phyloP scores from a whole-genome alignment of 2,888 invertebrate species.

The Drosophila phalerata region DNA sequence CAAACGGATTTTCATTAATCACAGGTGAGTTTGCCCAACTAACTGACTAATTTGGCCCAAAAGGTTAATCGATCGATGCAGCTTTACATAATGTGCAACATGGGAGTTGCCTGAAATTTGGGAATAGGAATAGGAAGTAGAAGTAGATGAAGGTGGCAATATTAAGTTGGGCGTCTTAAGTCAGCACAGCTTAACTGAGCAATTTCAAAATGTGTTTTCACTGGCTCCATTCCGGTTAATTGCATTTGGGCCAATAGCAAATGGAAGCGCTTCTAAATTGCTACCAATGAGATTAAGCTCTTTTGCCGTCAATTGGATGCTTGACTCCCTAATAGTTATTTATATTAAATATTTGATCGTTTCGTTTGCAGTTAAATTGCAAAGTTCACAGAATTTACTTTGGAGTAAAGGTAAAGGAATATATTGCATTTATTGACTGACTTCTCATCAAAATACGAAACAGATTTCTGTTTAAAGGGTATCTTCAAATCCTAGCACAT shows the following conservation, averaged over 20 bases:
- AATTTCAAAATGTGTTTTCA: constrained; percentile 22
- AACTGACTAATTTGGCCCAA: constrained; percentile 32
- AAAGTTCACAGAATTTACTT: background rate
- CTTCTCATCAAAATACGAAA: background rate
- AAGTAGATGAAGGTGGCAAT: background rate
- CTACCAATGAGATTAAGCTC: background rate
- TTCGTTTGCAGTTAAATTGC: constrained; percentile 7
- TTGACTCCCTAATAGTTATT: constrained; percentile 2
- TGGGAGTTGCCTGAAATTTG: background rate
- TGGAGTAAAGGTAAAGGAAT: background rate
- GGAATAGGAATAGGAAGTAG: background rate
- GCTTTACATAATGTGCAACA: constrained; percentile 21
- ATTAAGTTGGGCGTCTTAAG: constrained; percentile 4
- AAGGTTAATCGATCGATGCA: constrained; percentile 7
- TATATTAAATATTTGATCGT: constrained; percentile 8
- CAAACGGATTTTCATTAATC: constrained; percentile 55
- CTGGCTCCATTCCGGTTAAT: constrained; percentile 29
- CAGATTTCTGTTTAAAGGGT: background rate
- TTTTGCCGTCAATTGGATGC: background rate
- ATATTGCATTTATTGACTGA: background rate
- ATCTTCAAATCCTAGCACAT: background rate
- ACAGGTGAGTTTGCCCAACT: constrained; percentile 50
- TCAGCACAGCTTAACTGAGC: constrained; percentile 7
- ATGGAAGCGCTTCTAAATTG: constrained; percentile 3
- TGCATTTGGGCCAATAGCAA: constrained; percentile 29